These are phyloP conservation scores for Vimba vimba DNA, from an alignment of 2,113 vertebrate species.

Conservation along the genomic window DNA sequence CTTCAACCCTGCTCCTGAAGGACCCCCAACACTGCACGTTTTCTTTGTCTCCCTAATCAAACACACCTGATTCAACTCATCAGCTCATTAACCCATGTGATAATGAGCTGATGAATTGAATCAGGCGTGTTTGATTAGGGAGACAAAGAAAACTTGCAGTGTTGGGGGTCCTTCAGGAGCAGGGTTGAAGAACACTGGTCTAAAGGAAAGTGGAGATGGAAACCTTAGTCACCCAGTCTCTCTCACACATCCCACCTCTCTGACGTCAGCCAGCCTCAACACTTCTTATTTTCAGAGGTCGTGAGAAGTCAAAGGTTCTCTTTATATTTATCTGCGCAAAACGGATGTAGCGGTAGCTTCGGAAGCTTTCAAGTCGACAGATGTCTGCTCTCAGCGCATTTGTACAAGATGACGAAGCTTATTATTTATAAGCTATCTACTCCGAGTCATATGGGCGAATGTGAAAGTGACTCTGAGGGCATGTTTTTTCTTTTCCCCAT, in stretches of 20 bases:
- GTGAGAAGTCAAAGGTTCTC: background rate
- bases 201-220: constrained; percentile 1
- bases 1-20: too few relatives aligned
- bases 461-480: background rate
- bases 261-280: background rate
- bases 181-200: too few relatives aligned
- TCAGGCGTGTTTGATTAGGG: too few relatives aligned
- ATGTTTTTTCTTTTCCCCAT: background rate
- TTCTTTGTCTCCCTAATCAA: too few relatives aligned
- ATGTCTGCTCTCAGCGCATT: background rate
- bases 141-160: too few relatives aligned
- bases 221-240: background rate
- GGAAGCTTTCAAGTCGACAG: background rate
- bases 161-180: too few relatives aligned
- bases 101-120: too few relatives aligned
- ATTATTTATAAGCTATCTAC: constrained; percentile 19
- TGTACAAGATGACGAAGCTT: background rate
- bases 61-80: too few relatives aligned
- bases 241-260: background rate
- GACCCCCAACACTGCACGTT: too few relatives aligned
- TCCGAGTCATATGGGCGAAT: background rate
- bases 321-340: background rate
- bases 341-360: background rate
- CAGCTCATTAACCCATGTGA: too few relatives aligned
- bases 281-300: background rate